These are phyloP conservation scores for Ispidina lecontei DNA, from an alignment of 2,797 vertebrate genomes.

Conservation along the genomic window DNA sequence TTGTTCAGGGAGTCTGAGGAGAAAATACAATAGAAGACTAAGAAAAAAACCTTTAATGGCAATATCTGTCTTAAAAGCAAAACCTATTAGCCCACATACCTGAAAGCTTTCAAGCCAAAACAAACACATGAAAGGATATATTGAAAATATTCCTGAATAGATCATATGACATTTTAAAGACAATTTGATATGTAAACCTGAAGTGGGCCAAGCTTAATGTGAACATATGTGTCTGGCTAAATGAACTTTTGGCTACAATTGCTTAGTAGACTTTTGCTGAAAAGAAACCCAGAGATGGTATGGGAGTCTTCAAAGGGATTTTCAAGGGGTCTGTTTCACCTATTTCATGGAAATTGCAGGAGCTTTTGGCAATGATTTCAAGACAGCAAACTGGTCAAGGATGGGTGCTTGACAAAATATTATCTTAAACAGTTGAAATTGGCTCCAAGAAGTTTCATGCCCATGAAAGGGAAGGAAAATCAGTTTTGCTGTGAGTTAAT, in stretches of 20 bases:
- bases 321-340: background rate
- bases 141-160: background rate
- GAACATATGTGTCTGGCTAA: background rate
- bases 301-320: background rate
- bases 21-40: background rate
- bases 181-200: background rate
- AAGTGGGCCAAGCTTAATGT: background rate
- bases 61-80: background rate
- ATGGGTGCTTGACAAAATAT: background rate
- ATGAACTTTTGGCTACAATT: background rate
- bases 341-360: background rate
- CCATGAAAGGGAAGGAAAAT: background rate
- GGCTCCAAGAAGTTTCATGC: background rate
- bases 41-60: background rate
- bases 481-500: background rate
- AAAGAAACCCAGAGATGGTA: background rate
- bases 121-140: background rate
- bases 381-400: background rate
- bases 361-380: background rate
- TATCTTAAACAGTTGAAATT: background rate
- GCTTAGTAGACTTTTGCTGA: background rate
- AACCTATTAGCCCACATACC: background rate
- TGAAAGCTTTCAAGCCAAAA: background rate
- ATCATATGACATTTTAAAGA: background rate
- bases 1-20: slow-evolving; percentile 44